These are phyloP conservation scores for Gulo gulo DNA, from an alignment of 2,113 vertebrate genomes.

Conservation along the genomic window DNA sequence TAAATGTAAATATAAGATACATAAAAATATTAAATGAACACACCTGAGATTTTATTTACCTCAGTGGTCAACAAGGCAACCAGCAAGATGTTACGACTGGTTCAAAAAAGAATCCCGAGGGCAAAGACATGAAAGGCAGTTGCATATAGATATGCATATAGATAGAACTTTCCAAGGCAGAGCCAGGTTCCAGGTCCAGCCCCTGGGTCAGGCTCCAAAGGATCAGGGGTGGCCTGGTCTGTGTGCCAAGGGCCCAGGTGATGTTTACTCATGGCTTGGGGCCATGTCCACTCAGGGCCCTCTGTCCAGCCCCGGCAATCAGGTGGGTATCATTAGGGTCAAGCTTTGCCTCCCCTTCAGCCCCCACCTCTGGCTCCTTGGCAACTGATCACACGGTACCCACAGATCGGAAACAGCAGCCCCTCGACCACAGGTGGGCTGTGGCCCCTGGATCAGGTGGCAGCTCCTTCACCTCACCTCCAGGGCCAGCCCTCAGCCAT, in stretches of 20 bases:
- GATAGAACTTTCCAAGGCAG: not conserved
- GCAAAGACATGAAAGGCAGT: not conserved
- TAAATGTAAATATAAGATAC: not conserved
- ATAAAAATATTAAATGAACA: not conserved
- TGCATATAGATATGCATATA: not conserved
- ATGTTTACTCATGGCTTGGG: not conserved
- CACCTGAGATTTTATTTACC: not conserved
- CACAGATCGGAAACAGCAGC: not conserved
- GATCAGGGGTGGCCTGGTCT: not conserved
- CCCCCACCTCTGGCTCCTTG: not conserved
- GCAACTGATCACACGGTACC: not conserved
- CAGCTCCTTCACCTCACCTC: too few relatives aligned
- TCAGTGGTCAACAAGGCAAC: not conserved
- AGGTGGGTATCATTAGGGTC: not conserved
- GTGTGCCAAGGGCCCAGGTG: not conserved
- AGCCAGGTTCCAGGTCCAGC: not conserved
- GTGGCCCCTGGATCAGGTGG: too few relatives aligned
- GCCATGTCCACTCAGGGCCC: not conserved
- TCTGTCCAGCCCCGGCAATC: not conserved
- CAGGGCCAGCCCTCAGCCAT: not conserved
- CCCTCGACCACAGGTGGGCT: accelerated
- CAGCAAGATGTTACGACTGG: not conserved
- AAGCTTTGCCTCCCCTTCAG: too few relatives aligned
- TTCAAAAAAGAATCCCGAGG: not conserved
- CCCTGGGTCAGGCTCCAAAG: not conserved